These are phyloP conservation scores for Heteropelma amictum DNA, from an alignment of 2,888 invertebrate genomes.

Conservation along the genomic window DNA sequence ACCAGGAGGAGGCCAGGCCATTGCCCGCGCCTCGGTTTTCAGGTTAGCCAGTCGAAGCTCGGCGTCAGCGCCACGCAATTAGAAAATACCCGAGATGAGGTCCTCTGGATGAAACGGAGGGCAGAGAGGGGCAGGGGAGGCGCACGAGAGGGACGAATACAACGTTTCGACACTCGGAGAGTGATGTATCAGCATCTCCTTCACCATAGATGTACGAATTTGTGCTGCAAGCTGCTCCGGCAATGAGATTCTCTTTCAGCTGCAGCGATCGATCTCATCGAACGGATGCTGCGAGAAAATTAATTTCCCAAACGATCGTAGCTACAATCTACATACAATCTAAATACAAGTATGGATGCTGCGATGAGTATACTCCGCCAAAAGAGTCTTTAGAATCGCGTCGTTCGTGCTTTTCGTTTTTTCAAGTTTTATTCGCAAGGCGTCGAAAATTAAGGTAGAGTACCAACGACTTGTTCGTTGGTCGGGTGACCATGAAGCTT, in stretches of 20 bases:
- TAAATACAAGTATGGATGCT: too few species aligned
- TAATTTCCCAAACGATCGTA: too few species aligned
- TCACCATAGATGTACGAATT: conserved; percentile 11
- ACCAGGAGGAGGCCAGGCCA: conserved; percentile 77
- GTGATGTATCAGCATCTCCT: conserved; percentile 27
- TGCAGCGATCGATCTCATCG: not conserved
- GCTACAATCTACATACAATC: too few species aligned
- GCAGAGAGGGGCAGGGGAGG: conserved; percentile 28
- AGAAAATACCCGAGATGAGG: conserved; percentile 67
- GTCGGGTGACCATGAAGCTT: too few species aligned
- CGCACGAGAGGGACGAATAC: conserved; percentile 19
- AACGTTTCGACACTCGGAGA: conserved; percentile 48
- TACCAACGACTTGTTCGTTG: too few species aligned
- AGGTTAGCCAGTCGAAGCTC: conserved; percentile 72
- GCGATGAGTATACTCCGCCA: too few species aligned
- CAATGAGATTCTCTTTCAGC: not conserved
- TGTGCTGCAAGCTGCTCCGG: conserved; percentile 23
- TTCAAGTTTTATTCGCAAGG: too few species aligned
- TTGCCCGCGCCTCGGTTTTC: conserved; percentile 76
- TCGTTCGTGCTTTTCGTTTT: too few species aligned
- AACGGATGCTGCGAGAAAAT: not conserved
- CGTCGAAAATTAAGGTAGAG: too few species aligned
- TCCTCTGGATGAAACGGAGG: conserved; percentile 30
- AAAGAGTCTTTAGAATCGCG: too few species aligned
- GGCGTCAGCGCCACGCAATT: conserved; percentile 69